phyloP scores from a whole-genome alignment of 2,888 invertebrate species.

The Euplexia lucipara region DNA sequence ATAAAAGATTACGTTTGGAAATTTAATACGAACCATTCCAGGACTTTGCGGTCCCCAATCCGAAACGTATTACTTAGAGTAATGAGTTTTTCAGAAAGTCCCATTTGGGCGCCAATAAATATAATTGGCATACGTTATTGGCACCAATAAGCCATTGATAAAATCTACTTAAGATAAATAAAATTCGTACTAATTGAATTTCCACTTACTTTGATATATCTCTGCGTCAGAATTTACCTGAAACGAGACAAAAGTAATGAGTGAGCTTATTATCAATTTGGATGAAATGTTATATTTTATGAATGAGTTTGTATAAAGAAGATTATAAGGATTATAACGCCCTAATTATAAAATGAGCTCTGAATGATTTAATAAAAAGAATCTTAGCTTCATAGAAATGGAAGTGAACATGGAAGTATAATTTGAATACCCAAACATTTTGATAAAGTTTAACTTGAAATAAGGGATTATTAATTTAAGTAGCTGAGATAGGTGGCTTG shows the following conservation, averaged over 20 bases:
- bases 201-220: slow-evolving; percentile 53
- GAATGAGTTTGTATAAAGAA: neutral
- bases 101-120: slow-evolving; percentile 49
- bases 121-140: slow-evolving; percentile 32
- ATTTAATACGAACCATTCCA: neutral
- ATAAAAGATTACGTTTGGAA: too few species aligned
- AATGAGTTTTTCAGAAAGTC: slow-evolving; percentile 30
- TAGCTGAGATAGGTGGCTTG: too few species aligned
- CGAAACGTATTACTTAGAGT: slow-evolving; percentile 7
- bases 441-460: too few species aligned
- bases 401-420: neutral
- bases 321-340: neutral
- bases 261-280: slow-evolving; percentile 17
- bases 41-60: neutral
- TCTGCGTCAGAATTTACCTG: slow-evolving; percentile 41
- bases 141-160: slow-evolving; percentile 44
- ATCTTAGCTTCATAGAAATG: neutral
- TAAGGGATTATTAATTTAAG: too few species aligned
- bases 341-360: neutral
- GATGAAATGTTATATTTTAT: neutral
- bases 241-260: slow-evolving; percentile 43
- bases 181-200: slow-evolving; percentile 43
- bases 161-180: slow-evolving; percentile 44
- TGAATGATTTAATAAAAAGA: neutral
- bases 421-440: too few species aligned